phyloP scores from a whole-genome alignment of 2,797 vertebrate genomes.

The Phoeniculus purpureus region DNA sequence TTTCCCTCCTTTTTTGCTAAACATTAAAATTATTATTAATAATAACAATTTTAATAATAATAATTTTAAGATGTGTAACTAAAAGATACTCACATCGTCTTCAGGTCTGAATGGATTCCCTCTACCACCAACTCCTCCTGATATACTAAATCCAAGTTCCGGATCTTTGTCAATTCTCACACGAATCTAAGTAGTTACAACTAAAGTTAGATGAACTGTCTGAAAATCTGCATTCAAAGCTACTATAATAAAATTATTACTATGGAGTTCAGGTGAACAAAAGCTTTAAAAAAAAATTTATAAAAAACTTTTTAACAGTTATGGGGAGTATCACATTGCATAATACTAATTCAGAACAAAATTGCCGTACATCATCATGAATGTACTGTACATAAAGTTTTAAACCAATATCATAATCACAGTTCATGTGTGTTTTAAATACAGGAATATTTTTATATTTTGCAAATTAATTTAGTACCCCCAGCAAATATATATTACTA shows the following conservation, averaged over 20 bases:
- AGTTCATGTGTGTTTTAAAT: background rate
- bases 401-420: background rate
- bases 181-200: constrained; percentile 84
- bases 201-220: constrained; percentile 5
- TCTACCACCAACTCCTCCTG: constrained; percentile 94
- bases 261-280: background rate
- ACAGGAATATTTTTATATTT: background rate
- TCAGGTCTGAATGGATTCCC: constrained; percentile 97
- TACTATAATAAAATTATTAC: background rate
- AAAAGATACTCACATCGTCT: constrained; percentile 87
- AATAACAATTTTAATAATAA: background rate
- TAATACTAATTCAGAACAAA: background rate
- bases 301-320: background rate
- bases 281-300: background rate
- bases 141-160: constrained; percentile 99
- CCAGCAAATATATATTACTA: background rate
- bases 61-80: background rate
- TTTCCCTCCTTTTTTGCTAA: background rate
- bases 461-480: background rate
- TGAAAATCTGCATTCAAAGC: constrained; percentile 11
- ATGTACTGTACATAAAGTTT: background rate
- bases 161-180: constrained; percentile 97
- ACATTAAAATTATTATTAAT: background rate
- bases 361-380: background rate
- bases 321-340: background rate